phyloP scores from a whole-genome alignment of 2,113 vertebrate species.

The Oxyruncus cristatus region DNA sequence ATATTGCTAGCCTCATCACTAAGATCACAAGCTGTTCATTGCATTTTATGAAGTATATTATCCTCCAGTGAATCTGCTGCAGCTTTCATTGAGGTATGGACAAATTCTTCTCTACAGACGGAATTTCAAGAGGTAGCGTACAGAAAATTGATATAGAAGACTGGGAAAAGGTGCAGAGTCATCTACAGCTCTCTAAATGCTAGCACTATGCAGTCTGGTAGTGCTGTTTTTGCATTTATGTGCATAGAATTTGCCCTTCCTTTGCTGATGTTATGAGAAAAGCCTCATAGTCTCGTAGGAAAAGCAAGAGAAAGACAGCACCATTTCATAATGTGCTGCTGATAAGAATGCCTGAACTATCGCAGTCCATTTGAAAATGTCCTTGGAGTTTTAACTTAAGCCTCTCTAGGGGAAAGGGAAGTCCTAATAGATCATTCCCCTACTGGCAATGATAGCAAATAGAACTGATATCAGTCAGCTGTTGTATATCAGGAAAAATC shows the following conservation, averaged over 20 bases:
- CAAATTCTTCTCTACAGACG: not conserved
- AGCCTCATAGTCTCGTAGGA: not conserved
- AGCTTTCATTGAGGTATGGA: not conserved
- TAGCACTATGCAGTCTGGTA: not conserved
- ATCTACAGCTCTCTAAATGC: not conserved
- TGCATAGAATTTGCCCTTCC: not conserved
- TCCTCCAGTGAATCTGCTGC: not conserved
- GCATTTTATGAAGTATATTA: not conserved
- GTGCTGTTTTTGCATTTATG: not conserved
- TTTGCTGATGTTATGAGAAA: not conserved
- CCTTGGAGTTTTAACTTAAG: constrained; percentile 55
- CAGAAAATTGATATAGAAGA: not conserved
- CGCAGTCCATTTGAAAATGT: constrained; percentile 42
- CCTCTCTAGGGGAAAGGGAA: constrained; percentile 43
- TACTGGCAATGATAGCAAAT: constrained; percentile 38
- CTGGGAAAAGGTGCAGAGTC: not conserved
- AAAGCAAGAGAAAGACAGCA: constrained; percentile 18
- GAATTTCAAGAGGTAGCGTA: not conserved
- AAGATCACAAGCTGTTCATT: not conserved
- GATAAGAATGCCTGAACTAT: constrained; percentile 47
- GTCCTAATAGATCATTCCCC: constrained; percentile 49
- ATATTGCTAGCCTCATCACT: not conserved
- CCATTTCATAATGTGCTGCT: constrained; percentile 5
- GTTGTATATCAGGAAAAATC: constrained; percentile 30
- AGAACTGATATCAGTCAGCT: constrained; percentile 29